Conservation (phyloP, 2,797 vertebrate genomes). For the Darevskia mixta region DNA sequence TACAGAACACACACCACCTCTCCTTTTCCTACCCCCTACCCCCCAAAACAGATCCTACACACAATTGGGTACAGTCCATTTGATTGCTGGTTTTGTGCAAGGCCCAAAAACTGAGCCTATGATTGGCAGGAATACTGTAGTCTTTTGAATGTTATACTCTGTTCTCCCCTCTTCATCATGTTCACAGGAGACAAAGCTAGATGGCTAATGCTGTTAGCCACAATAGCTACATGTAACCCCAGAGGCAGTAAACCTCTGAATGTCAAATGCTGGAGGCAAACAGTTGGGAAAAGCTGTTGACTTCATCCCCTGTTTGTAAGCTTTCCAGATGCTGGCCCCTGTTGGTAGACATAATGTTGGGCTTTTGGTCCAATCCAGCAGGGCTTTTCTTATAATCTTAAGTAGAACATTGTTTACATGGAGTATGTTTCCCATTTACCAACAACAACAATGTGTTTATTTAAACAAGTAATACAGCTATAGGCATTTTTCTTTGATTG, state of each 20-base stretch:
- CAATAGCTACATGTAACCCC: background rate
- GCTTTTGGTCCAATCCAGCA: background rate
- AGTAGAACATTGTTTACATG: conserved; percentile 28
- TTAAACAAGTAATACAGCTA: conserved; percentile 25
- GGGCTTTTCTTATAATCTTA: background rate
- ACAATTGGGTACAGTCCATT: background rate
- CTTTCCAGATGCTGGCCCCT: background rate
- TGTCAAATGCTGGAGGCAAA: background rate
- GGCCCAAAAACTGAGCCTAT: background rate
- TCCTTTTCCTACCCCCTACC: background rate
- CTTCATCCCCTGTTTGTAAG: background rate
- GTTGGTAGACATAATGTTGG: background rate
- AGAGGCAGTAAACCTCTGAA: background rate
- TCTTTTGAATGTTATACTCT: conserved; percentile 10
- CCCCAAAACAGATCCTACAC: conserved; percentile 8
- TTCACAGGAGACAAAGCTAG: background rate
- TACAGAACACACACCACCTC: background rate
- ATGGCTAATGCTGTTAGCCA: background rate
- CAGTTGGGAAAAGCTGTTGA: background rate
- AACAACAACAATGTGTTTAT: background rate
- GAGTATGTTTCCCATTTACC: conserved; percentile 23
- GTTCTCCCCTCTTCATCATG: background rate
- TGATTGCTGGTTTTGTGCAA: background rate
- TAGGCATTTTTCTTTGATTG: conserved; percentile 37
- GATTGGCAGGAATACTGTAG: conserved; percentile 6